Base-by-base conservation (phyloP, 2,113 vertebrate genomes). In the Castor canadensis region DNA sequence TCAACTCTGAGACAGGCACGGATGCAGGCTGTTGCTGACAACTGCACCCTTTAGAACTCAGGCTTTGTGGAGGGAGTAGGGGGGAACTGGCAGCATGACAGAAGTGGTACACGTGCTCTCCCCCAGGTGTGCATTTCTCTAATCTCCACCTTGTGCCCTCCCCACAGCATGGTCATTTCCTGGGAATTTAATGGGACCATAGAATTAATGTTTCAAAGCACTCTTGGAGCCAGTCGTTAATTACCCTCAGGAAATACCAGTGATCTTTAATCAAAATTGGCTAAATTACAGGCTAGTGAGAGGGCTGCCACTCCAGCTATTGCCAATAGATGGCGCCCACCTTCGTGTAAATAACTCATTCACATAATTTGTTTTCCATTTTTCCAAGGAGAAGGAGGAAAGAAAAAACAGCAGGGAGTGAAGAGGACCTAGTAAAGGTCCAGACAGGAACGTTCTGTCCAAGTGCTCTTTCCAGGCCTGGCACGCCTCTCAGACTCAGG, bases 301-400 rank as follows among this genome's bases (percentile, higher is more conserved):
- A 43, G 58, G 6, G 49, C 35, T 96, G 95, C 91, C 71, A 56
- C 80, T 64, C 89, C 62, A 94, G 86, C 72, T 80, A 35, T 84
- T 75, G 95, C 98, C 98, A 24, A 98, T 88, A 98, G 98, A 87
- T 98, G 98, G 98, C 97, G 91, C 76, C 82, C 90, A 66, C 81
- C 82, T 76, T 92, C 90, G 13, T 90, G 96, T 93, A 95, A 97
- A 96, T 92, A 97, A 91, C 83, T 81, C 28, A 38, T 90, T n/a
- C 54, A 89, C 92, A 90, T 83, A 45, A 91, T 87, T 60, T 83
- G 91, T 82, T 98, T 97, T 98, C 95, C 0, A 67, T 97, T 96
- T 95, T 62, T 45, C 40, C 73, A 47, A 87, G 62, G 88, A 54
- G 49, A 43, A 30, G n/a, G 38, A 12, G 22, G 28, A 20, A 52